Evolutionary conservation across 2,113 vertebrate species (phyloP).

Genomic region (Rutilus rutilus): DNA sequence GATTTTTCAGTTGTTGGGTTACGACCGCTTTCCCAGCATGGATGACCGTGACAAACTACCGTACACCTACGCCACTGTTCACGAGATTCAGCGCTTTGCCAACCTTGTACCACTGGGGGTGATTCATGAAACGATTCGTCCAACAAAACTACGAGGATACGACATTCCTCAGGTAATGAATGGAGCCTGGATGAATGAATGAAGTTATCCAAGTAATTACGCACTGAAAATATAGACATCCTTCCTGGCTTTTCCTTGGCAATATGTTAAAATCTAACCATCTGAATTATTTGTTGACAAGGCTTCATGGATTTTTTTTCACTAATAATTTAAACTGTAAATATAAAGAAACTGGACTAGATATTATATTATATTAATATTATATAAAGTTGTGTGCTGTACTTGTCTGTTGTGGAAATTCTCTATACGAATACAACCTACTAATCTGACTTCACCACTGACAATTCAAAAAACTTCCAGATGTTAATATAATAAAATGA

Average conservation of each 20-base stretch:
- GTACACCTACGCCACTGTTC: constrained; percentile 54
- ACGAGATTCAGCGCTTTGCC: constrained; percentile 55
- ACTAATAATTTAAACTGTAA: no score
- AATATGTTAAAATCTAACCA: no score
- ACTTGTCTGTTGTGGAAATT: background rate
- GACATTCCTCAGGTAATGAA: constrained; percentile 50
- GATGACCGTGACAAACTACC: constrained; percentile 51
- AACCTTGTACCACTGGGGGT: constrained; percentile 47
- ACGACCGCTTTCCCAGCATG: constrained; percentile 49
- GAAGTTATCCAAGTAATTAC: background rate
- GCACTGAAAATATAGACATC: background rate
- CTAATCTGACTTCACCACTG: no score
- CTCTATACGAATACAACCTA: no score
- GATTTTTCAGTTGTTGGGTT: constrained; percentile 55
- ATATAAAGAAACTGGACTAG: no score
- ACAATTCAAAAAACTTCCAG: no score
- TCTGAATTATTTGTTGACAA: background rate
- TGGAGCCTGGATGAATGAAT: background rate
- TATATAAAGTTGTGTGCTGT: background rate
- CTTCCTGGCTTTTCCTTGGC: no score
- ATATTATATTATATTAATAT: no score
- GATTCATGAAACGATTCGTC: constrained; percentile 29
- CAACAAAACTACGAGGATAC: constrained; percentile 48
- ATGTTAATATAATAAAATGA: no score
- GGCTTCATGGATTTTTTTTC: background rate